Percentiles rank a stretch among this genome's conserved stretches.
Evolutionary conservation across 2,888 invertebrate genomes (phyloP).

Genomic region (Eumerus sabulonum): DNA sequence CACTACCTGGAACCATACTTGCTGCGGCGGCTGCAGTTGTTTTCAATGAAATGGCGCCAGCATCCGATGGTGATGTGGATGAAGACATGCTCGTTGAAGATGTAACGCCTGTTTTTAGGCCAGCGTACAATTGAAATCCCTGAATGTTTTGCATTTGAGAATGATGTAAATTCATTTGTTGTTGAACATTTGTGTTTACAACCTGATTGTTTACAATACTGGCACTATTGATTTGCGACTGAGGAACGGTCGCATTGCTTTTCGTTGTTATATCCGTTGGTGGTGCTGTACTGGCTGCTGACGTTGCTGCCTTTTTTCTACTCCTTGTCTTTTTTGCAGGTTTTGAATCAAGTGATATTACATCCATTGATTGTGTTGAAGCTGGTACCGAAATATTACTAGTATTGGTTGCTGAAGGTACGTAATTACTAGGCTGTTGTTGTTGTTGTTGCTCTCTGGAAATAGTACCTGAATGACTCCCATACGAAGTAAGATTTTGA

Average conservation of each 20-base stretch:
- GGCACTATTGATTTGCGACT: conserved; percentile 48
- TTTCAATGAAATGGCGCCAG: conserved; percentile 82
- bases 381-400: conserved; percentile 25
- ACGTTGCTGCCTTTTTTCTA: conserved; percentile 45
- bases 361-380: conserved; percentile 70
- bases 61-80: conserved; percentile 68
- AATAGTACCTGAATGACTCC: conserved; percentile 54
- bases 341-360: conserved; percentile 58
- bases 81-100: conserved; percentile 70
- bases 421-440: conserved; percentile 57
- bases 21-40: conserved; percentile 79
- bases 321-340: conserved; percentile 54
- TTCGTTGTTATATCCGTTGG: conserved; percentile 69
- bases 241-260: conserved; percentile 47
- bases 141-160: conserved; percentile 73
- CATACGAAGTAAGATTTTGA: conserved; percentile 70
- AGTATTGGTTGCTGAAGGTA: conserved; percentile 35
- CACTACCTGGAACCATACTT: conserved; percentile 88
- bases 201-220: conserved; percentile 45
- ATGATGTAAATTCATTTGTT: conserved; percentile 71
- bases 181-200: conserved; percentile 56
- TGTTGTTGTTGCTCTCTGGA: conserved; percentile 64
- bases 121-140: conserved; percentile 83
- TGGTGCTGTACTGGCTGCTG: conserved; percentile 53
- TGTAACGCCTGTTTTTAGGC: conserved; percentile 79